Conservation (phyloP, 2,113 vertebrate genomes). For the Chloropsis cyanopogon region DNA sequence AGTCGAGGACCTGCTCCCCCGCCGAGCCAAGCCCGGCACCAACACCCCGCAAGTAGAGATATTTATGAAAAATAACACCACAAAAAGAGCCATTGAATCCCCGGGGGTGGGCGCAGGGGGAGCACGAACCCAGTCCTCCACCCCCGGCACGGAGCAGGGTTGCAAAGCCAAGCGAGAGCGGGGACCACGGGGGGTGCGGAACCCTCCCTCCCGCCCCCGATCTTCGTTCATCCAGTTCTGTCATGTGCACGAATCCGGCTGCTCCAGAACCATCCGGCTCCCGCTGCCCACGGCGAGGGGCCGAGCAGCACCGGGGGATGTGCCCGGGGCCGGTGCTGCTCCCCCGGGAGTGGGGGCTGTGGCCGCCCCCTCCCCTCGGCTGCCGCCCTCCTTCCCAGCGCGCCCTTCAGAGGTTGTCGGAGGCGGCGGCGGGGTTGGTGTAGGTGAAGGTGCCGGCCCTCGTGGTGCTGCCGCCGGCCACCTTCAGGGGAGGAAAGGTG, state of each 20-base stretch:
- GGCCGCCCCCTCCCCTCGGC: neutral
- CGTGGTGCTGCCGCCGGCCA: constrained; percentile 36
- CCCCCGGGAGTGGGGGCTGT: neutral
- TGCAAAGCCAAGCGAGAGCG: neutral
- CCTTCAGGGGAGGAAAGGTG: neutral
- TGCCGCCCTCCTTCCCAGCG: neutral
- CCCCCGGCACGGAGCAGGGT: neutral
- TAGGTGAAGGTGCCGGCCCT: constrained; percentile 63
- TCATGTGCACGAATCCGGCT: neutral
- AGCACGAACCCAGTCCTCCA: neutral
- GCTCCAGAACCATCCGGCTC: neutral
- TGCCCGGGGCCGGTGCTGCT: neutral
- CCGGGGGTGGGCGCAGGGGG: neutral
- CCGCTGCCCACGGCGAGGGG: neutral
- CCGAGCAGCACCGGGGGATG: neutral
- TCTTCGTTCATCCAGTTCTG: neutral
- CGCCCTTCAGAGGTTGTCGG: constrained; percentile 57
- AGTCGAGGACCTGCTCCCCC: neutral
- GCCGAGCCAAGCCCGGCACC: neutral
- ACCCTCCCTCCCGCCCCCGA: rapidly evolving
- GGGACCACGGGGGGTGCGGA: neutral
- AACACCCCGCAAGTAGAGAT: neutral
- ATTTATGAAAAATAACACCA: neutral
- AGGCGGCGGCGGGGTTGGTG: constrained; percentile 55
- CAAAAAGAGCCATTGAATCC: neutral